Evolutionary conservation across 1,140 invertebrate species (phyloP).

Genomic region (Drosophila melanica): DNA sequence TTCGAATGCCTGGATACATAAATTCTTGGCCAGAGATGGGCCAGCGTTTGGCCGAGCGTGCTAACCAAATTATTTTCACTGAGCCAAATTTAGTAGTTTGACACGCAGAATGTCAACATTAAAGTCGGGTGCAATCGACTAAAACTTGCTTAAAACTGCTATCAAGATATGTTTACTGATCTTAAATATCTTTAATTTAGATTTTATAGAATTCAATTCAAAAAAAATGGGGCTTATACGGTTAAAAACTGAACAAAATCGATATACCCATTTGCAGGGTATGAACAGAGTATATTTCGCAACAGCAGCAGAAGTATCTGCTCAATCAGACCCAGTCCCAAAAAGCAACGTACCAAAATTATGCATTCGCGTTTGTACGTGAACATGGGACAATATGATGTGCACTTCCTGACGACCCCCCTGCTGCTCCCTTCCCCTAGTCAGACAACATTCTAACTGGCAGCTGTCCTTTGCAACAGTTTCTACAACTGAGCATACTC

Average conservation of each 20-base stretch:
- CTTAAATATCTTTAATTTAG: too few species aligned
- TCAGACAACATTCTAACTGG: conserved; percentile 14
- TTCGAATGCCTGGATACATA: conserved; percentile 37
- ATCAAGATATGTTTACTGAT: too few species aligned
- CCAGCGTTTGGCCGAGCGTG: conserved; percentile 22
- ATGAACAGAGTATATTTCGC: background rate
- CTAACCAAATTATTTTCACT: conserved; percentile 70
- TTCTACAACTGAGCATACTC: background rate
- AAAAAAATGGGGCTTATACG: too few species aligned
- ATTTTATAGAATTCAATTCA: too few species aligned
- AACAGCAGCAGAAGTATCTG: conserved; percentile 6
- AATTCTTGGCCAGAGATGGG: conserved; percentile 22
- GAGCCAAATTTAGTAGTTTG: conserved; percentile 38
- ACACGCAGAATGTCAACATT: conserved; percentile 21
- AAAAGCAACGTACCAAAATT: conserved; percentile 20
- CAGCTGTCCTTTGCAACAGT: conserved; percentile 23
- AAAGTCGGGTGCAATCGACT: too few species aligned
- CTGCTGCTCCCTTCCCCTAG: too few species aligned
- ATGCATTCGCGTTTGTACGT: conserved; percentile 38
- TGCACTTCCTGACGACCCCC: background rate
- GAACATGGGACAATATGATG: conserved; percentile 5
- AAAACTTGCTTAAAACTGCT: too few species aligned
- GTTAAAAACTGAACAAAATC: too few species aligned
- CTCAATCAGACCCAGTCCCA: conserved; percentile 25
- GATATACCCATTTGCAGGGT: too few species aligned